A percentile compares a stretch with the other conserved stretches of the same genome.
Evolutionary conservation across 1,140 invertebrate species (phyloP).

Genomic region (Hyles euphorbiae): DNA sequence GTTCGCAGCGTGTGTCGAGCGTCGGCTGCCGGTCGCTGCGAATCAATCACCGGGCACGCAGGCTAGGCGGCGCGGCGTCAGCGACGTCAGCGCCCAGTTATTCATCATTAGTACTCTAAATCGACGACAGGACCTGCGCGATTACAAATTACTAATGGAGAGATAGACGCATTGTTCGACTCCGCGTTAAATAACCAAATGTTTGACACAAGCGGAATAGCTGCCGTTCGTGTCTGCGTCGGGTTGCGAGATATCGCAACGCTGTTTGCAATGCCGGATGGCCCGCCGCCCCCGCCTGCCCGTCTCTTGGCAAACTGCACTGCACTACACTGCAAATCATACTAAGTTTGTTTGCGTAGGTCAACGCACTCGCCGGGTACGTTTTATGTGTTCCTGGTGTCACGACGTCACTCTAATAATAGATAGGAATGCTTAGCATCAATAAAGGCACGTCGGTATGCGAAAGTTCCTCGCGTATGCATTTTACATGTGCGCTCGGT

Average conservation of each 20-base stretch:
- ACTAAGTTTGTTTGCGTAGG: conserved; percentile 68
- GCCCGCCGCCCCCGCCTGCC: conserved; percentile 38
- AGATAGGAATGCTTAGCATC: conserved; percentile 68
- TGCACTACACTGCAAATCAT: conserved; percentile 68
- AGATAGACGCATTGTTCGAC: conserved; percentile 20
- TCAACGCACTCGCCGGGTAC: conserved; percentile 61
- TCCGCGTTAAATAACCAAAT: conserved; percentile 23
- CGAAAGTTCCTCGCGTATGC: conserved; percentile 45
- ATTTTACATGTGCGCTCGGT: conserved; percentile 25
- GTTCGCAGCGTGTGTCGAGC: conserved; percentile 15
- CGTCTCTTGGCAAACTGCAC: conserved; percentile 70
- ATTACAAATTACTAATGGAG: conserved; percentile 35
- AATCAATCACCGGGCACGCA: conserved; percentile 58
- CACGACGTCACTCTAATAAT: conserved; percentile 71
- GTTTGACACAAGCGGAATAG: conserved; percentile 36
- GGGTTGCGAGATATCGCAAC: conserved; percentile 43
- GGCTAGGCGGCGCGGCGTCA: conserved; percentile 33
- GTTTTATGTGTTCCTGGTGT: conserved; percentile 73
- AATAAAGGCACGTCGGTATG: conserved; percentile 54
- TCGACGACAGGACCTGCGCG: conserved; percentile 32
- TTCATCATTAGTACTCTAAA: conserved; percentile 41
- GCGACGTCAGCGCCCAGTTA: conserved; percentile 23
- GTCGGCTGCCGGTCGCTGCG: conserved; percentile 32
- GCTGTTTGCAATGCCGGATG: conserved; percentile 51
- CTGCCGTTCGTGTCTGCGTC: conserved; percentile 26